These are phyloP conservation scores for Mustela lutreola DNA, from an alignment of 2,113 vertebrate species.

Conservation along the genomic window DNA sequence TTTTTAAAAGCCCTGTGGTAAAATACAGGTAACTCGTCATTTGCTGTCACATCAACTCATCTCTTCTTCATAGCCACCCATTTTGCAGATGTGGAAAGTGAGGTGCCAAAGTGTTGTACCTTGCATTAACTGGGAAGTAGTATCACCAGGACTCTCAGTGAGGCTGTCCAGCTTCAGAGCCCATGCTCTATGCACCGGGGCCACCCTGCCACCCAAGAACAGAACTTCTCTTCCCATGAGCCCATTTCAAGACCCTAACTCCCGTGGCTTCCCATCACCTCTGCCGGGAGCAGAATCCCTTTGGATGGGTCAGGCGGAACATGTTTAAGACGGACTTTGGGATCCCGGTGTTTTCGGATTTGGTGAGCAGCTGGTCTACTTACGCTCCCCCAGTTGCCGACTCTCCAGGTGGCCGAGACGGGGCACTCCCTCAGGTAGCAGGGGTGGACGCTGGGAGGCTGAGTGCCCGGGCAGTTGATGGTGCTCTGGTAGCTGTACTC, in stretches of 20 bases:
- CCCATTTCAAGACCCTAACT: not conserved
- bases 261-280: not conserved
- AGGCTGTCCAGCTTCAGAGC: not conserved
- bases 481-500: conserved; percentile 95
- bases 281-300: not conserved
- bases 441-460: conserved; percentile 92
- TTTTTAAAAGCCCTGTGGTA: not conserved
- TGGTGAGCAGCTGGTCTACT: conserved; percentile 75
- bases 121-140: not conserved
- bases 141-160: not conserved
- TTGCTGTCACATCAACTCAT: no score
- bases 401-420: conserved; percentile 91
- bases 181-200: accelerated
- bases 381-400: conserved; percentile 96
- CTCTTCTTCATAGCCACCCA: not conserved
- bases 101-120: not conserved
- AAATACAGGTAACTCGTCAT: not conserved
- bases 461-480: conserved; percentile 93
- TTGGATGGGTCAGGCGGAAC: not conserved
- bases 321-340: accelerated
- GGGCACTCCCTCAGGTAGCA: conserved; percentile 92
- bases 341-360: accelerated
- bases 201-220: not conserved
- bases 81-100: not conserved
- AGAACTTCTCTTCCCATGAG: not conserved